These are phyloP conservation scores for Mythimna loreyi DNA, from an alignment of 2,888 invertebrate species.

Conservation along the genomic window DNA sequence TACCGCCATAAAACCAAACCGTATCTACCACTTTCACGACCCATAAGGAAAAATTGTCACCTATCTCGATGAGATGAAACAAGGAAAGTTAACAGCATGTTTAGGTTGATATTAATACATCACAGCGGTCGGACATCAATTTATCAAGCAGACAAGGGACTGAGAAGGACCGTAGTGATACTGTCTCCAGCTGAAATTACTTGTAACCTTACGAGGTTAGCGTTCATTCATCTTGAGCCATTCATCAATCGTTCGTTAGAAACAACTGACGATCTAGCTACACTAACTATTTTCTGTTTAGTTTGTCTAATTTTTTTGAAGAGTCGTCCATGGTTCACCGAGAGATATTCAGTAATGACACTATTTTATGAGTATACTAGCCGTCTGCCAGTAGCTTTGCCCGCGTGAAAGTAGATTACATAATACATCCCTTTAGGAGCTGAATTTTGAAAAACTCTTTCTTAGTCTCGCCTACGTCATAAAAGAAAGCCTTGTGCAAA, in stretches of 20 bases:
- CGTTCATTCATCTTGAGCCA: slow-evolving; percentile 71
- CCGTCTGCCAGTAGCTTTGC: too few species aligned
- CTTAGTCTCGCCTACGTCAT: too few species aligned
- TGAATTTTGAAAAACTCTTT: too few species aligned
- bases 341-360: too few species aligned
- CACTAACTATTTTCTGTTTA: slow-evolving; percentile 16
- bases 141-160: slow-evolving; percentile 80
- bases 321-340: too few species aligned
- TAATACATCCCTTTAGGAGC: too few species aligned
- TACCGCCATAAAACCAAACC: slow-evolving; percentile 30
- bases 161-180: slow-evolving; percentile 60
- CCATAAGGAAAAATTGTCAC: slow-evolving; percentile 58
- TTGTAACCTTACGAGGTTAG: slow-evolving; percentile 73
- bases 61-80: slow-evolving; percentile 58
- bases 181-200: slow-evolving; percentile 70
- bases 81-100: slow-evolving; percentile 74
- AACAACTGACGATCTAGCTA: slow-evolving; percentile 34
- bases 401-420: too few species aligned
- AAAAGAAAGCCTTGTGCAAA: too few species aligned
- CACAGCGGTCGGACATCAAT: slow-evolving; percentile 75
- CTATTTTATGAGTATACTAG: too few species aligned
- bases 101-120: slow-evolving; percentile 78
- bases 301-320: too few species aligned
- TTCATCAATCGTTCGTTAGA: slow-evolving; percentile 74
- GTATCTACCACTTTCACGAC: not conserved